A percentile compares a stretch with the other conserved stretches of the same genome.
Conservation (phyloP, 2,797 vertebrate genomes). For the Diceros bicornis region DNA sequence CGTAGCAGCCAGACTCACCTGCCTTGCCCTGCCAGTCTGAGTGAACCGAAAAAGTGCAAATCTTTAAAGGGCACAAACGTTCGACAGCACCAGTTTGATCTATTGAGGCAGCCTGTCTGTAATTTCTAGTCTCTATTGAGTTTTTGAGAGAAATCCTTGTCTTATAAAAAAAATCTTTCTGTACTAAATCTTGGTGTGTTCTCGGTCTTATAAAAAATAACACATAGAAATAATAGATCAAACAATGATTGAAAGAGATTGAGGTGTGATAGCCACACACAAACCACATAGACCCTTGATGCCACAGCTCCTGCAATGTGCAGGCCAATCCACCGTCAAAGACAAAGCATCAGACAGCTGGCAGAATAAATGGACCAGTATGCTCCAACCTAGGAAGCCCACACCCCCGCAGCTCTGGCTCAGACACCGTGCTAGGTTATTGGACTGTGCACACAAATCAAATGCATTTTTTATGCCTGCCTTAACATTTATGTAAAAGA, state of each 20-base stretch:
- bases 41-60: background rate
- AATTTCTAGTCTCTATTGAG: constrained; percentile 49
- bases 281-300: background rate
- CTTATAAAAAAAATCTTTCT: background rate
- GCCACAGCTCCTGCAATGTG: background rate
- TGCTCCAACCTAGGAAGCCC: background rate
- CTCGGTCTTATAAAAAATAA: constrained; percentile 30
- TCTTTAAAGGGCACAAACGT: background rate
- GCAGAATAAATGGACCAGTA: background rate
- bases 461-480: constrained; percentile 27
- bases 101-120: background rate
- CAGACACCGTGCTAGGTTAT: background rate
- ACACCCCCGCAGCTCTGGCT: background rate
- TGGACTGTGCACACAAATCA: background rate
- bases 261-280: background rate
- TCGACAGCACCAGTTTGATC: background rate
- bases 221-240: background rate
- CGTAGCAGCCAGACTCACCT: background rate
- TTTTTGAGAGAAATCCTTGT: constrained; percentile 52
- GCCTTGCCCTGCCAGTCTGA: background rate
- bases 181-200: background rate
- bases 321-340: background rate
- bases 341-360: background rate
- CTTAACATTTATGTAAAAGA: constrained; percentile 47
- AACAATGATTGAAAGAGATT: background rate